These are phyloP conservation scores for Poeciliopsis prolifica DNA, from an alignment of 2,113 vertebrate genomes.

Conservation along the genomic window DNA sequence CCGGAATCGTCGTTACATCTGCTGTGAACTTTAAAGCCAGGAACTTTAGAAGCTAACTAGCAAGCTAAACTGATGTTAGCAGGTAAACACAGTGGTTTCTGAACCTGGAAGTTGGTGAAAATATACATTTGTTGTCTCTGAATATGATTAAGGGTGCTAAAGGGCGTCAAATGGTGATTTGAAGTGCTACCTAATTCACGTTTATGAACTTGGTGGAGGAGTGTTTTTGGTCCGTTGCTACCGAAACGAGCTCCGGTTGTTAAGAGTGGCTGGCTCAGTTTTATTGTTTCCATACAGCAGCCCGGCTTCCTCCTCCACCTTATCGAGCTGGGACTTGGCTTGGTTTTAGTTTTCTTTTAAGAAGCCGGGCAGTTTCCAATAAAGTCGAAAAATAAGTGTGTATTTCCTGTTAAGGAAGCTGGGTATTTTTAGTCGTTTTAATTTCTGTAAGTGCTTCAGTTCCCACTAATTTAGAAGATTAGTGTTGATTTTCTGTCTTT, in stretches of 20 bases:
- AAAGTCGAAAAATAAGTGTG: too few species aligned
- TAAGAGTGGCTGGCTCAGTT: neutral
- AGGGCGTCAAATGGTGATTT: neutral
- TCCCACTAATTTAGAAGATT: neutral
- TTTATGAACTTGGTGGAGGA: neutral
- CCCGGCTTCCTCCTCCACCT: neutral
- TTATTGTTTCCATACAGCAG: neutral
- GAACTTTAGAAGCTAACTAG: constrained; percentile 66
- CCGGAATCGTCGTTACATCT: neutral
- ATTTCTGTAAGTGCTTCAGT: neutral
- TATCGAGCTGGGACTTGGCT: neutral
- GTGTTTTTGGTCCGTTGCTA: neutral
- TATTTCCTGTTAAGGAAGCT: neutral
- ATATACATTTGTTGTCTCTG: fast-evolving
- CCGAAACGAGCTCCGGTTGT: constrained; percentile 37
- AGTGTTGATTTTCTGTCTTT: neutral
- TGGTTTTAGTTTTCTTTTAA: neutral
- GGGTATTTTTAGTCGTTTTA: neutral
- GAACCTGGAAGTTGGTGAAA: neutral
- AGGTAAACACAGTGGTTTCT: constrained; percentile 22
- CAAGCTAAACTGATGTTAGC: constrained; percentile 51
- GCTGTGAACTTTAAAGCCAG: neutral
- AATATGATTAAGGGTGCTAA: fast-evolving
- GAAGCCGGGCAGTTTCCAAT: neutral
- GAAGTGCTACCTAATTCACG: neutral